phyloP scores from a whole-genome alignment of 1,140 invertebrate species.

The Lysiphlebus fabarum region DNA sequence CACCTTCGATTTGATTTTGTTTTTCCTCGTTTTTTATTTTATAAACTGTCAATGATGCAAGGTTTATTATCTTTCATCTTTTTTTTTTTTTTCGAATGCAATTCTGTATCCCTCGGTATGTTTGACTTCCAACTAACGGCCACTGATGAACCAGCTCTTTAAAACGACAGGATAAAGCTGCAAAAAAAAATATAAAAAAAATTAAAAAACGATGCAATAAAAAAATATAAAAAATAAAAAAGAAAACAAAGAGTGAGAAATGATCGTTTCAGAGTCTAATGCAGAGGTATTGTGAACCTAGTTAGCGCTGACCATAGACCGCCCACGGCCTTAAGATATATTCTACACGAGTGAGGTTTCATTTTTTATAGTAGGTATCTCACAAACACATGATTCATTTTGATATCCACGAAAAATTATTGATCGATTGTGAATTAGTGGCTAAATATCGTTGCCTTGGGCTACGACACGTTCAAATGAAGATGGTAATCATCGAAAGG shows the following conservation, averaged over 20 bases:
- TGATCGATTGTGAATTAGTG: slow-evolving; percentile 54
- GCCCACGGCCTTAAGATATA: slow-evolving; percentile 37
- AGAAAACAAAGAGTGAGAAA: slow-evolving; percentile 16
- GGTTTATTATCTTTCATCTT: slow-evolving; percentile 46
- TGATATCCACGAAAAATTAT: slow-evolving; percentile 34
- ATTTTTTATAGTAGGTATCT: slow-evolving; percentile 30
- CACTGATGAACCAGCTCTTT: slow-evolving; percentile 24
- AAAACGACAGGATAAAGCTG: slow-evolving; percentile 1
- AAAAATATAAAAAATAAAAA: too few relatives aligned
- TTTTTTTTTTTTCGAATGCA: slow-evolving; percentile 22
- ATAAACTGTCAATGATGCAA: slow-evolving; percentile 38
- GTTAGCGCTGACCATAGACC: slow-evolving; percentile 43
- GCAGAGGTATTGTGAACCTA: slow-evolving; percentile 45
- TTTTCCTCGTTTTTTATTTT: slow-evolving; percentile 40
- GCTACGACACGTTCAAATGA: slow-evolving; percentile 48
- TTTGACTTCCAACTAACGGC: slow-evolving; percentile 8
- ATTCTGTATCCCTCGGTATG: slow-evolving; percentile 15
- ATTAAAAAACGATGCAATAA: background rate
- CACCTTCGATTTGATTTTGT: slow-evolving; percentile 30
- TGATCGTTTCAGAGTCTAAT: slow-evolving; percentile 34
- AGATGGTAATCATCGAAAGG: slow-evolving; percentile 43
- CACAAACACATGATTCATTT: slow-evolving; percentile 16
- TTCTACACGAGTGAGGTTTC: slow-evolving; percentile 33
- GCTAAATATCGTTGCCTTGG: slow-evolving; percentile 47
- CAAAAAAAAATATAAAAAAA: slow-evolving; percentile 18